These are phyloP conservation scores for Anabas testudineus DNA, from an alignment of 2,797 vertebrate genomes.

Conservation along the genomic window DNA sequence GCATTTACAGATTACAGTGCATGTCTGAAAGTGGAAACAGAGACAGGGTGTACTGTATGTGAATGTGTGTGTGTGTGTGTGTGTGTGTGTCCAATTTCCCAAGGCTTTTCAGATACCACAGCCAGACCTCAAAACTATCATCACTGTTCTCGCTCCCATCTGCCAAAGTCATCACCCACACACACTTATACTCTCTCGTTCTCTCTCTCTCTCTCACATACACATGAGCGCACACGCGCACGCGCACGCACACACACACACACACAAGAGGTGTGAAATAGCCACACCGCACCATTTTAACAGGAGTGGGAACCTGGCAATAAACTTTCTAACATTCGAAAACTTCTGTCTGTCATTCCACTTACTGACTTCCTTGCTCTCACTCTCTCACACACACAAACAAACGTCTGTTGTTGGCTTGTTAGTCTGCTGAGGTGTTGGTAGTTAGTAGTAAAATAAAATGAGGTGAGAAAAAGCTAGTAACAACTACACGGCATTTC, in stretches of 20 bases:
- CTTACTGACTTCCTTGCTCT: constrained; percentile 21
- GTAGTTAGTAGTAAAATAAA: constrained; percentile 29
- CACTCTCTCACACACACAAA: constrained; percentile 18
- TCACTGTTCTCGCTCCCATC: constrained; percentile 74
- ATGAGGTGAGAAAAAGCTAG: constrained; percentile 41
- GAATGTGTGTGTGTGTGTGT: constrained; percentile 37
- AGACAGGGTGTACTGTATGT: constrained; percentile 62
- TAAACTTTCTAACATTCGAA: constrained; percentile 67
- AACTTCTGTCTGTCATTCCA: constrained; percentile 59
- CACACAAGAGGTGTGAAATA: constrained; percentile 68
- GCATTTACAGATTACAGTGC: constrained; percentile 57
- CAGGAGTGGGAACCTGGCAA: constrained; percentile 68
- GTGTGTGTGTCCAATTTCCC: constrained; percentile 74
- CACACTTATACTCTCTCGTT: constrained; percentile 25
- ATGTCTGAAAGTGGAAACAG: constrained; percentile 71
- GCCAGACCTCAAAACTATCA: constrained; percentile 81
- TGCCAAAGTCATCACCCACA: constrained; percentile 79
- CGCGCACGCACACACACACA: constrained; percentile 18
- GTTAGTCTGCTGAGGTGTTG: constrained; percentile 56
- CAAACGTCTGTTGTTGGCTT: constrained; percentile 57
- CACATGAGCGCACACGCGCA: constrained; percentile 2
- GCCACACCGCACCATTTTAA: constrained; percentile 66
- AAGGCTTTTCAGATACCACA: constrained; percentile 76
- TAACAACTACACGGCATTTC: constrained; percentile 21
- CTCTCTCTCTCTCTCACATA: neutral